A percentile compares a stretch with the other conserved stretches of the same genome.
phyloP scores from a whole-genome alignment of 2,888 invertebrate species.

The Diaphora mendica region DNA sequence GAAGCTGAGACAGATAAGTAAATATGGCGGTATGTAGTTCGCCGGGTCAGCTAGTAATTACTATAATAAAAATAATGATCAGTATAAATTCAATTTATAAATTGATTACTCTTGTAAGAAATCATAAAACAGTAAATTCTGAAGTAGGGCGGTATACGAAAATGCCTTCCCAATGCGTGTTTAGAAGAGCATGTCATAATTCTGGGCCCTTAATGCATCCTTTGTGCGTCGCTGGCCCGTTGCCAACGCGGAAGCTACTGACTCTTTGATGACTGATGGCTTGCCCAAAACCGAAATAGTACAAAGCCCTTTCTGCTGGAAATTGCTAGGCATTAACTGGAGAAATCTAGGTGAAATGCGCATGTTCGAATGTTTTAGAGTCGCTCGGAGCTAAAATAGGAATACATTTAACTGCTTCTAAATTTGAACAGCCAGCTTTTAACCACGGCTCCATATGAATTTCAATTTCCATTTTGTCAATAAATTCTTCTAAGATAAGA shows the following conservation, averaged over 20 bases:
- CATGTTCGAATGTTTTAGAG: not conserved
- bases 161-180: conserved; percentile 41
- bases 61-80: too few relatives aligned
- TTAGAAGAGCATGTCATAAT: conserved; percentile 67
- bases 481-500: not conserved
- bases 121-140: conserved; percentile 23
- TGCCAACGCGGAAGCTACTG: conserved; percentile 76
- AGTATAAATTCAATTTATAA: not conserved
- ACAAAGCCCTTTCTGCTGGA: conserved; percentile 49
- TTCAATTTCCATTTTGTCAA: not conserved
- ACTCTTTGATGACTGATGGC: conserved; percentile 56
- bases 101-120: not conserved
- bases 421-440: not conserved
- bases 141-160: conserved; percentile 25
- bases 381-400: not conserved
- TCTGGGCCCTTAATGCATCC: conserved; percentile 68
- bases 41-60: too few relatives aligned
- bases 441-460: not conserved
- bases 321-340: conserved; percentile 34
- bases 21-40: too few relatives aligned
- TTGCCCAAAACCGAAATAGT: conserved; percentile 60
- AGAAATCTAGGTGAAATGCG: conserved; percentile 25
- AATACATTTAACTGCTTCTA: not conserved
- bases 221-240: conserved; percentile 73
- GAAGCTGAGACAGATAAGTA: too few relatives aligned